Evolutionary conservation across 2,797 vertebrate genomes (phyloP), one percentile per base, ranked within the genome.

Genomic region (Tarsius wallacei): DNA sequence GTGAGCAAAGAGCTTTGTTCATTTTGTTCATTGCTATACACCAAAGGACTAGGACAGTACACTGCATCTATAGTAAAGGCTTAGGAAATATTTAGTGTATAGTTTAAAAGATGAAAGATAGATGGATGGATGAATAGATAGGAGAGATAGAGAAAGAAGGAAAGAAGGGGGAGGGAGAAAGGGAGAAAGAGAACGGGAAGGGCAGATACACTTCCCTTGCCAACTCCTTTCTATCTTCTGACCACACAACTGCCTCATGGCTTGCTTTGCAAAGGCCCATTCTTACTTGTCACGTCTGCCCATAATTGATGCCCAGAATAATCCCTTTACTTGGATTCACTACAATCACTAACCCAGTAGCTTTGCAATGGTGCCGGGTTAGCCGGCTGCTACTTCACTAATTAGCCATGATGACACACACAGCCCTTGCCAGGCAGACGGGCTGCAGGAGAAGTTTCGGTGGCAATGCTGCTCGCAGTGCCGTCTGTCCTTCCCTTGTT

Each of bases 81-180:
- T 74, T 77, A 36, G 33, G 64, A 85, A 80, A 73, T 66, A 47
- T 14, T 42, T 26, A 33, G 31, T 57, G 26, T 24, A 11, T 59
- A 74, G 42, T 6, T 42, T 42, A 42, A 42, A 42, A 42, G 42
- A 42, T 42, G 16, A 4, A 4, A 26, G 7, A 21, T 17, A 17
- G 19, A 33, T 2, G 16, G 21, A 16, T 15, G 13, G 7, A 12
- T 17, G 4, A 12, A 2, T 31, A 17, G 3, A 42, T 11, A 13
- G 28, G 11, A 7, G 31, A 33, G 17, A 61, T 17, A 22, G 17
- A 16, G 14, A 78, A 24, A 14, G 28, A 42, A 36, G 24, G 78
- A 55, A 31, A 7, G 78, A 26, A 24, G n/a, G 42, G 42, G 42
- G 42, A 42, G 42, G 42, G 42, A 42, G 42, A 5, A 6, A 42